These are phyloP conservation scores for Diorhabda elongata DNA, from an alignment of 1,140 invertebrate species.

Conservation along the genomic window DNA sequence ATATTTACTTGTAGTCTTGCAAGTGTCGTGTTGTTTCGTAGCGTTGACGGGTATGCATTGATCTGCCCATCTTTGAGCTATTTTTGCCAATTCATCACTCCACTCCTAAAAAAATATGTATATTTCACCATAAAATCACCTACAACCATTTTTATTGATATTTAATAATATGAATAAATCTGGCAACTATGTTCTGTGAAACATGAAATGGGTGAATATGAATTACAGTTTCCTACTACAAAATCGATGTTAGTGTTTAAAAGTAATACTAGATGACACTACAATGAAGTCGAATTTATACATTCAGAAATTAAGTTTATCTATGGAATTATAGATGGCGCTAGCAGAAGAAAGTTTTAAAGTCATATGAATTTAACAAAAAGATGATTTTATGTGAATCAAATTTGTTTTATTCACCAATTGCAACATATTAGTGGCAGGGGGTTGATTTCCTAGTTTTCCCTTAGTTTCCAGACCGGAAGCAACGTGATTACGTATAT, in stretches of 20 bases:
- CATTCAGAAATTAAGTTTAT: too few relatives aligned
- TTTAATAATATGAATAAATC: too few relatives aligned
- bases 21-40: conserved; percentile 26
- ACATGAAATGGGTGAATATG: too few relatives aligned
- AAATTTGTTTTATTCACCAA: conserved; percentile 17
- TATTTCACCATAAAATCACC: background rate
- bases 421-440: conserved; percentile 27
- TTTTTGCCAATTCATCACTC: conserved; percentile 25
- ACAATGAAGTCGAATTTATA: too few relatives aligned
- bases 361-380: background rate
- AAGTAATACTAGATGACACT: too few relatives aligned
- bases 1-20: conserved; percentile 21
- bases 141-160: too few relatives aligned
- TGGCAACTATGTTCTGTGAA: too few relatives aligned
- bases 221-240: too few relatives aligned
- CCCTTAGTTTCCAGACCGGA: conserved; percentile 26
- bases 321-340: too few relatives aligned
- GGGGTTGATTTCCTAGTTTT: conserved; percentile 21
- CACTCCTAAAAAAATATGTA: conserved; percentile 19
- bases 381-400: background rate
- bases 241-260: too few relatives aligned
- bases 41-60: conserved; percentile 21
- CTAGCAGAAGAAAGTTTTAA: background rate
- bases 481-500: conserved; percentile 28
- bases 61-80: conserved; percentile 30